Evolutionary conservation across 2,797 vertebrate species (phyloP).

Genomic region (Streptopelia turtur): DNA sequence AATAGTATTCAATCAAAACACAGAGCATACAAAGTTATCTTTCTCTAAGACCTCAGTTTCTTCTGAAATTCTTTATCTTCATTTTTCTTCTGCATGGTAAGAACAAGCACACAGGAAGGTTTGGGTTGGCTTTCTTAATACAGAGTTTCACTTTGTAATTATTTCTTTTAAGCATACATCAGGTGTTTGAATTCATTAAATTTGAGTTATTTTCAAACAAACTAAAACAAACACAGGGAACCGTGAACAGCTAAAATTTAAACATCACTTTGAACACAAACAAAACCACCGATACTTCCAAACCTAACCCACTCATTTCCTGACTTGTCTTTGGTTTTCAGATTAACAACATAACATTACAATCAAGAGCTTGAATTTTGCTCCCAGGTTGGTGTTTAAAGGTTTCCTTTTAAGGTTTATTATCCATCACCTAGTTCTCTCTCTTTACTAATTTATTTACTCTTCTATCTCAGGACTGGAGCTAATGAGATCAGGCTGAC

Average conservation of each 20-base stretch:
- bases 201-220: background rate
- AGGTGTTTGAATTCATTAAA: conserved; percentile 31
- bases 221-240: background rate
- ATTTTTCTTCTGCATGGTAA: background rate
- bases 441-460: background rate
- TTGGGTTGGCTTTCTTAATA: background rate
- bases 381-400: background rate
- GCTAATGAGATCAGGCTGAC: background rate
- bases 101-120: background rate
- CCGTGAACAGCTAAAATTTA: background rate
- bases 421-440: background rate
- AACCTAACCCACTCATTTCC: background rate
- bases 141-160: background rate
- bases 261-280: background rate
- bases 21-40: background rate
- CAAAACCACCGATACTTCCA: background rate
- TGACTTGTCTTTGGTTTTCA: background rate
- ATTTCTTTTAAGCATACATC: conserved; percentile 12
- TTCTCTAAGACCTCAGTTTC: background rate
- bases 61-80: background rate
- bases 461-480: background rate
- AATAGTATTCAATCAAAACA: background rate
- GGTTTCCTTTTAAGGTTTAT: background rate
- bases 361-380: background rate
- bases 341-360: background rate